Evolutionary conservation across 1,140 invertebrate species (phyloP).

Genomic region (Drosophila mayri): DNA sequence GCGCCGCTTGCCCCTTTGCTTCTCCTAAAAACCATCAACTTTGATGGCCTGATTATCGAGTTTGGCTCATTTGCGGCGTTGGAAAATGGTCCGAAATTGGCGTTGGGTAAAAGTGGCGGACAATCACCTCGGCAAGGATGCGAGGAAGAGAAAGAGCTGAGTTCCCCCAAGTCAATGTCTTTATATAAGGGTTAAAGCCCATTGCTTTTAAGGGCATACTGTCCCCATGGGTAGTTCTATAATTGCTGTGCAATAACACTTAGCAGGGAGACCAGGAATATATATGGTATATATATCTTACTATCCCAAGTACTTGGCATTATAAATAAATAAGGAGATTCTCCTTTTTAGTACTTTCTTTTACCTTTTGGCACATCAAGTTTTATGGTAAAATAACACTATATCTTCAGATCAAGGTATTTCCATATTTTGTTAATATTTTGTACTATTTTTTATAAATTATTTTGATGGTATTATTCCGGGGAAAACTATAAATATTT

Average conservation of each 20-base stretch:
- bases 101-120: constrained; percentile 15
- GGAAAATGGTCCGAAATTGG: constrained; percentile 27
- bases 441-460: too few relatives aligned
- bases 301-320: neutral
- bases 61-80: constrained; percentile 65
- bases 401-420: too few relatives aligned
- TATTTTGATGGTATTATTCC: too few relatives aligned
- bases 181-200: neutral
- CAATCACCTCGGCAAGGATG: constrained; percentile 25
- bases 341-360: neutral
- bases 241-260: constrained; percentile 9
- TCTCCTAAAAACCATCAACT: constrained; percentile 58
- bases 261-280: neutral
- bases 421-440: too few relatives aligned
- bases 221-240: neutral
- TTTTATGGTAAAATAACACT: too few relatives aligned
- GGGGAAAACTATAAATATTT: too few relatives aligned
- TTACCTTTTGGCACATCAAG: too few relatives aligned
- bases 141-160: neutral
- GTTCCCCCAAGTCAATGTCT: constrained; percentile 4
- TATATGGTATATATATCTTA: neutral
- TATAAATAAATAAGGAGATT: neutral
- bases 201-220: neutral
- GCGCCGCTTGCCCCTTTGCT: constrained; percentile 10
- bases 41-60: constrained; percentile 76